Evolutionary conservation across 2,113 vertebrate species (phyloP).

Genomic region (Tragelaphus buxtoni): DNA sequence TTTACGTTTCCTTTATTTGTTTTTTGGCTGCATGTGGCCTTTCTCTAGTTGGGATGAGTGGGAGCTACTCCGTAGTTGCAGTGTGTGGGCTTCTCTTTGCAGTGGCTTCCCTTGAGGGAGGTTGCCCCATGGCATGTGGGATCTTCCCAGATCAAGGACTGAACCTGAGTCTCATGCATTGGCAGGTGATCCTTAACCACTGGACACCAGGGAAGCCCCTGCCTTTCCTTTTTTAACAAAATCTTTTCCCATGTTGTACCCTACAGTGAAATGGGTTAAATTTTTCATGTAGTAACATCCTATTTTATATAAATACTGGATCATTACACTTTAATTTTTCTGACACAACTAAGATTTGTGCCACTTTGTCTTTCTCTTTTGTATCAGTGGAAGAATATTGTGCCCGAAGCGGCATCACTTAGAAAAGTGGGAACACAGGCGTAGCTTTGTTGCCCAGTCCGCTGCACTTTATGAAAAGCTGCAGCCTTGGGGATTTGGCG

Average conservation of each 20-base stretch:
- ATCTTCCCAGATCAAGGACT: background rate
- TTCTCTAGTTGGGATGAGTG: background rate
- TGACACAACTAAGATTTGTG: background rate
- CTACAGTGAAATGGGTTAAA: background rate
- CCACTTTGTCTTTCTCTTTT: background rate
- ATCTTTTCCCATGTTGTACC: background rate
- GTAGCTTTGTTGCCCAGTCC: background rate
- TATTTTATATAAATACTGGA: background rate
- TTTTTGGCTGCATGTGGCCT: background rate
- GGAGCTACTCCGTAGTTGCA: background rate
- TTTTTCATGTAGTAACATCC: background rate
- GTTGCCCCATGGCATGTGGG: background rate
- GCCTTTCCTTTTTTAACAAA: background rate
- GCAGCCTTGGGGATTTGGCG: background rate
- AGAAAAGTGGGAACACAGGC: background rate
- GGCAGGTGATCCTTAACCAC: background rate
- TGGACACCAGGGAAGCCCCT: background rate
- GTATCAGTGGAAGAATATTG: background rate
- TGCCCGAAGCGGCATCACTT: background rate
- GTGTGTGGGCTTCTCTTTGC: background rate
- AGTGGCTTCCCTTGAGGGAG: background rate
- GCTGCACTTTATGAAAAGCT: background rate
- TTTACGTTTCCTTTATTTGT: background rate
- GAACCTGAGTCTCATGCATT: background rate
- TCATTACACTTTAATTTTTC: conserved; percentile 27